These are phyloP conservation scores for Heliconius himera DNA, from an alignment of 1,140 invertebrate genomes.

Conservation along the genomic window DNA sequence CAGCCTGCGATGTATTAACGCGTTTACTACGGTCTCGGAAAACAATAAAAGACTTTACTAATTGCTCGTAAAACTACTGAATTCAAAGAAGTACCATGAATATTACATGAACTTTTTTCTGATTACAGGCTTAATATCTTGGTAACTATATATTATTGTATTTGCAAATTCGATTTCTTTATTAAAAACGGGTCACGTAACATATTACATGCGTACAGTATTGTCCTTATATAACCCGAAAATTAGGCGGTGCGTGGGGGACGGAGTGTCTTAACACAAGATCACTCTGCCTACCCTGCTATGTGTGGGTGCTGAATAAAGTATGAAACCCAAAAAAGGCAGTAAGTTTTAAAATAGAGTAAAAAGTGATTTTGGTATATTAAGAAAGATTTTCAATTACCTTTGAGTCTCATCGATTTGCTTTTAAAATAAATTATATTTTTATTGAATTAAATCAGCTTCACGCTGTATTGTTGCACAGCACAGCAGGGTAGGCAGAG, in stretches of 20 bases:
- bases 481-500: too few species aligned
- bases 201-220: neutral
- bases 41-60: conserved; percentile 37
- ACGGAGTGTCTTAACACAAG: too few species aligned
- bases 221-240: neutral
- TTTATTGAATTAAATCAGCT: too few species aligned
- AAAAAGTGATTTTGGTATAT: too few species aligned
- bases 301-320: too few species aligned
- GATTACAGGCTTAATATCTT: neutral
- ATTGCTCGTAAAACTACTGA: conserved; percentile 49
- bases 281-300: too few species aligned
- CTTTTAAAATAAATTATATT: neutral
- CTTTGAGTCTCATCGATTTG: neutral
- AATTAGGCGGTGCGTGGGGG: too few species aligned
- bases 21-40: conserved; percentile 32
- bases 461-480: too few species aligned
- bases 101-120: neutral
- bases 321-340: too few species aligned
- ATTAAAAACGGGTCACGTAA: neutral
- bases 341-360: too few species aligned
- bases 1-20: conserved; percentile 13
- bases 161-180: neutral
- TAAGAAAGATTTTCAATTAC: neutral
- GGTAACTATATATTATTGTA: neutral
- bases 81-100: neutral